These are phyloP conservation scores for Sander lucioperca DNA, from an alignment of 2,113 vertebrate genomes.

Conservation along the genomic window DNA sequence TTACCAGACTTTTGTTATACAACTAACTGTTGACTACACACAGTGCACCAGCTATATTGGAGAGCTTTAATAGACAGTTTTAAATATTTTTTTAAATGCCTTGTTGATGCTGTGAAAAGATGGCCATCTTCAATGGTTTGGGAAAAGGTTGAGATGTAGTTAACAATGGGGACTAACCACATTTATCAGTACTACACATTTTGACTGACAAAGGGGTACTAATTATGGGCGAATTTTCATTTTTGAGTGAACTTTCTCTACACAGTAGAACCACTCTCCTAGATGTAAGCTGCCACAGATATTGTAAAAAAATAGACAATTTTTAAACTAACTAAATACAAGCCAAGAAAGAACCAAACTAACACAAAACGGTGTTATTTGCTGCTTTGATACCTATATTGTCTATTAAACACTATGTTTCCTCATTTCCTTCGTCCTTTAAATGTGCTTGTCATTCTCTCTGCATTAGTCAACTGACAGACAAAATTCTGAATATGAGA, in stretches of 20 bases:
- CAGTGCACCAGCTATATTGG: neutral
- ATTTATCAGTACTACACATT: neutral
- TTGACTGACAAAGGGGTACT: neutral
- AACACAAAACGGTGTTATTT: neutral
- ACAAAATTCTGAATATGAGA: conserved; percentile 17
- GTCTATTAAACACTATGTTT: neutral
- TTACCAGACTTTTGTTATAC: neutral
- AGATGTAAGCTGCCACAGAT: neutral
- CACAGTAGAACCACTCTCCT: neutral
- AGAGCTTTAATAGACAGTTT: neutral
- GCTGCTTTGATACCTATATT: neutral
- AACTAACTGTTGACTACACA: neutral
- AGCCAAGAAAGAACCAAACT: neutral
- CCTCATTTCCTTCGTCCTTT: neutral
- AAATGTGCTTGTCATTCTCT: neutral
- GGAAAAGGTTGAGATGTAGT: neutral
- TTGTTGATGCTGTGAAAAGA: neutral
- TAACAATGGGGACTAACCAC: neutral
- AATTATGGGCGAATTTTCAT: neutral
- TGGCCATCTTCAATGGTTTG: neutral
- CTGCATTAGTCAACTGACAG: conserved; percentile 28
- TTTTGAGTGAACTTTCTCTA: neutral
- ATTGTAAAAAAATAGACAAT: neutral
- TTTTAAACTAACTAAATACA: neutral
- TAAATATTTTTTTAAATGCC: too few relatives aligned